Base-by-base conservation (phyloP, 1,140 invertebrate genomes). In the Drosophila equinoxialis region DNA sequence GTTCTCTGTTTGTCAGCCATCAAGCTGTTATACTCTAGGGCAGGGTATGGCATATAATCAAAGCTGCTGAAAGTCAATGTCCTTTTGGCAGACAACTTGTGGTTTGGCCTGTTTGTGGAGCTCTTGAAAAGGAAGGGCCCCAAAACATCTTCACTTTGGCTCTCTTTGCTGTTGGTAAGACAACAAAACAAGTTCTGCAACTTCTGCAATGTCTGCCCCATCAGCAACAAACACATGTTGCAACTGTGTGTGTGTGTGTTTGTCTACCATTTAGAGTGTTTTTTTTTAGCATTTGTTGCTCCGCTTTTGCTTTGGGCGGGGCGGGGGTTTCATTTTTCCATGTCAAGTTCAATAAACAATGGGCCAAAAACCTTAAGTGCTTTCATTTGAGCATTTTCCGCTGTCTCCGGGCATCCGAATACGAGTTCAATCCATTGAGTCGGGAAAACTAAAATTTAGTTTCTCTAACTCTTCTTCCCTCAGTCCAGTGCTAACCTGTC, bases 31-130 rank as follows among this genome's bases (percentile, higher is more conserved):
- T 13, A 11, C 37, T 39, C 37, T 39, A 39, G 37, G 37, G 11
- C 3, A 39, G 48, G 55, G 42, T 71, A 64, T 67, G 26, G 67
- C 61, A 68, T 68, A 51, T 23, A 76, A 76, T 72, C 74, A 75
- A 65, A 54, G 66, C 51, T 64, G 79, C 71, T 65, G 68, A 77
- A 81, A 74, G 81, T 87, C 83, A 86, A 83, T 83, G 83, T 86
- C 83, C 83, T 86, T 84, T 59, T 37, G 77, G 69, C 68, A 61
- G 68, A 45, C 55, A 70, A 62, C 57, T 77, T 59, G 45, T 65
- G 55, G 57, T 42, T 70, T 61, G 61, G 60, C 61, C 54, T 65
- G 67, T 70, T 74, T 65, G 67, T 66, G 60, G 71, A 58, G 55
- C 68, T 70, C 51, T 70, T 69, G 59, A 57, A 68, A 68, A 68